These are phyloP conservation scores for Hippocampus mohnikei DNA, from an alignment of 2,113 vertebrate species.

Conservation along the genomic window DNA sequence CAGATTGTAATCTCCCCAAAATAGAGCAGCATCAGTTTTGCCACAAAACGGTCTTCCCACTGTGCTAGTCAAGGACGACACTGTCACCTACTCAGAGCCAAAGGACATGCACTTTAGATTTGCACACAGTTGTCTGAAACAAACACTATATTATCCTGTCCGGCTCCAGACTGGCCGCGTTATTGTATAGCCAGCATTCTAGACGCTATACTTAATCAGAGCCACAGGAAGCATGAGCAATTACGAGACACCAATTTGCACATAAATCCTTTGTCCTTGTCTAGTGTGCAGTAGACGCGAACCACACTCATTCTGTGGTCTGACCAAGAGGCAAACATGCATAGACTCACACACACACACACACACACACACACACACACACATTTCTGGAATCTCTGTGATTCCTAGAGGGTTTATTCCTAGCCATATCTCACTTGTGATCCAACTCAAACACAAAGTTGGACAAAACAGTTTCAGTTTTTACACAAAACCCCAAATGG, in stretches of 20 bases:
- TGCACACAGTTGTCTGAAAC: slow-evolving; percentile 25
- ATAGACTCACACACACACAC: background rate
- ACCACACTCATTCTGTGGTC: slow-evolving; percentile 29
- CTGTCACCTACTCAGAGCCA: slow-evolving; percentile 1
- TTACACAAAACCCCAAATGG: slow-evolving; percentile 12
- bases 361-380: background rate
- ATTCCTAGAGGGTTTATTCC: slow-evolving; percentile 41
- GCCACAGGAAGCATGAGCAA: slow-evolving; percentile 39
- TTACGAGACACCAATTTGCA: slow-evolving; percentile 31
- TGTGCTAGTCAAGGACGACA: slow-evolving; percentile 4
- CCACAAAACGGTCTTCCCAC: slow-evolving; percentile 15
- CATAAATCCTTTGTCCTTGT: slow-evolving; percentile 34
- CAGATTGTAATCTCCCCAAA: slow-evolving; percentile 15
- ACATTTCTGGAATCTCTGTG: slow-evolving; percentile 31
- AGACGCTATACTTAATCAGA: slow-evolving; percentile 41
- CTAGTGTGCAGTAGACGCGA: slow-evolving; percentile 11
- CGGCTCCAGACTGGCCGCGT: slow-evolving; percentile 36
- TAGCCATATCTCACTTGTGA: slow-evolving; percentile 18
- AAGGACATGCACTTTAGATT: slow-evolving; percentile 13
- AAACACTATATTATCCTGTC: slow-evolving; percentile 33
- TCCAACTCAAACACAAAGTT: slow-evolving; percentile 14
- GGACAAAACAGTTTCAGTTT: slow-evolving; percentile 8
- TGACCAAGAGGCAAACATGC: slow-evolving; percentile 17
- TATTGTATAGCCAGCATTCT: slow-evolving; percentile 35
- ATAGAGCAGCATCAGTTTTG: slow-evolving; percentile 30